A percentile compares a stretch with the other conserved stretches of the same genome.
These are phyloP conservation scores for Gymnobelideus leadbeateri DNA, from an alignment of 2,113 vertebrate species.

Conservation along the genomic window DNA sequence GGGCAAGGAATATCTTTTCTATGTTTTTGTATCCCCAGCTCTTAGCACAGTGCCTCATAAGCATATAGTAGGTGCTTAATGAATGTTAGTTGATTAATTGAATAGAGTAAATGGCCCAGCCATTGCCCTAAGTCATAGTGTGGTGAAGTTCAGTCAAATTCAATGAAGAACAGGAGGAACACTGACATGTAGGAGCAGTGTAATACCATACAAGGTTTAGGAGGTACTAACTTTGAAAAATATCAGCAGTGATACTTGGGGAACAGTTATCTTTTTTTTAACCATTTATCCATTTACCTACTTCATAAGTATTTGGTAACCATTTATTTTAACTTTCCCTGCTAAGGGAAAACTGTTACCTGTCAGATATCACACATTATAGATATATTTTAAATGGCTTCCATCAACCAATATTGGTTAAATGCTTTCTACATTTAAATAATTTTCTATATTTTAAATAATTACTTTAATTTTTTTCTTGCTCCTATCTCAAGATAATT, in stretches of 20 bases:
- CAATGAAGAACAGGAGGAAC: background rate
- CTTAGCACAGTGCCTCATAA: no score
- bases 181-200: background rate
- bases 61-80: no score
- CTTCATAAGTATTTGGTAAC: background rate
- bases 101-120: background rate
- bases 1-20: no score
- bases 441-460: background rate
- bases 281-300: background rate
- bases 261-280: no score
- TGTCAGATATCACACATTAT: conserved; percentile 16
- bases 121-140: background rate
- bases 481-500: background rate
- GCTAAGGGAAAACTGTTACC: conserved; percentile 36
- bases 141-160: background rate
- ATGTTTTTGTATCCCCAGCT: no score
- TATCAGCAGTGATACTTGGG: background rate
- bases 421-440: background rate
- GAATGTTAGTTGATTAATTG: no score
- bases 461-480: no score
- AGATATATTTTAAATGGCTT: background rate
- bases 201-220: no score
- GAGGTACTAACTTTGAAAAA: background rate
- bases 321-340: conserved; percentile 35
- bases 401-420: background rate